Conservation (phyloP, 2,113 vertebrate species). For the Sebastes schlegelii region DNA sequence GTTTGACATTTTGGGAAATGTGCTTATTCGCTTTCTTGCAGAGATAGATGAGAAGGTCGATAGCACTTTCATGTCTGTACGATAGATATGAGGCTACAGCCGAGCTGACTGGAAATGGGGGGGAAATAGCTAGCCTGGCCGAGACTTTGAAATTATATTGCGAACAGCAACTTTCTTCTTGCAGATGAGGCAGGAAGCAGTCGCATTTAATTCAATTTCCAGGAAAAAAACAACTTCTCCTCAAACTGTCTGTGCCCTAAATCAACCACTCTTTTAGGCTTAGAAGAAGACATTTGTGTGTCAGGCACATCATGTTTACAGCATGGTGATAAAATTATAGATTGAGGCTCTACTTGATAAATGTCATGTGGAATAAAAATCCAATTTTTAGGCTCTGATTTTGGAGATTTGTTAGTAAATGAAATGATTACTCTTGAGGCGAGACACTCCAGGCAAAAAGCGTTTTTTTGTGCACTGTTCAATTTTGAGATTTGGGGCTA, state of each 20-base stretch:
- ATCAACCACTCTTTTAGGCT: background rate
- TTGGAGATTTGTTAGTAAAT: background rate
- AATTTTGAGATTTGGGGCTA: background rate
- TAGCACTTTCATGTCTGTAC: background rate
- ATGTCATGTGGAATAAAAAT: background rate
- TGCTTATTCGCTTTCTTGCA: background rate
- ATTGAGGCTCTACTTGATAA: background rate
- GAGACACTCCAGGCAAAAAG: no score
- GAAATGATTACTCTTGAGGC: background rate
- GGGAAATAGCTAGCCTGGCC: background rate
- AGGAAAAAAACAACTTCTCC: background rate
- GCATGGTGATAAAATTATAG: background rate
- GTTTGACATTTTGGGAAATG: background rate
- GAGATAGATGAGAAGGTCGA: background rate
- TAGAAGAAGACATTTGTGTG: background rate
- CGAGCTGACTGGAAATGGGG: background rate
- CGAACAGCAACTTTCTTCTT: background rate
- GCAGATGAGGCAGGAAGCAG: background rate
- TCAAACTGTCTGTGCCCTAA: background rate
- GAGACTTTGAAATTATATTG: background rate
- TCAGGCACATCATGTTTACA: background rate
- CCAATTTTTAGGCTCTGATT: background rate
- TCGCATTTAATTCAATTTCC: background rate
- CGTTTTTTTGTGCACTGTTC: no score
- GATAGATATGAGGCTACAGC: background rate